These are phyloP conservation scores for Colletes gigas DNA, from an alignment of 1,140 invertebrate genomes.

Conservation along the genomic window DNA sequence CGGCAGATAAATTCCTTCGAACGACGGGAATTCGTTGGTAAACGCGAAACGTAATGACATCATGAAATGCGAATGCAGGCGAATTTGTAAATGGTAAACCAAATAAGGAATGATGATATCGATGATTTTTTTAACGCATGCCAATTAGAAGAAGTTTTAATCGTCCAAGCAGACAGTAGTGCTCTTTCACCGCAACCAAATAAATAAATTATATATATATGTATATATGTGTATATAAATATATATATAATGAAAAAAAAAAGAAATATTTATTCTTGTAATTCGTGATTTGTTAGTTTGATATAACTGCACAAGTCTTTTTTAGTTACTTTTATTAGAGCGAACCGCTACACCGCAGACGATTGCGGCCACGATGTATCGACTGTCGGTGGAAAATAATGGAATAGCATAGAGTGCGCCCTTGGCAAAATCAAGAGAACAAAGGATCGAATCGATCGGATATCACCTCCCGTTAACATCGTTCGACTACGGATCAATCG, in stretches of 20 bases:
- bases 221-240: conserved; percentile 4
- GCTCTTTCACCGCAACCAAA: conserved; percentile 81
- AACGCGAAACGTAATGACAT: conserved; percentile 62
- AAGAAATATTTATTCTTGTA: conserved; percentile 59
- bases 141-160: conserved; percentile 80
- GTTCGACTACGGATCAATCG: too few species aligned
- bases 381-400: conserved; percentile 68
- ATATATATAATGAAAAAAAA: conserved; percentile 21
- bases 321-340: conserved; percentile 66
- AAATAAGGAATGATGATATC: conserved; percentile 78
- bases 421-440: conserved; percentile 73
- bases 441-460: conserved; percentile 1
- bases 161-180: conserved; percentile 80
- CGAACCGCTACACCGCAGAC: conserved; percentile 65
- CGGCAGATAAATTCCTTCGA: conserved; percentile 33
- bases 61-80: conserved; percentile 75
- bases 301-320: conserved; percentile 81
- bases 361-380: conserved; percentile 63
- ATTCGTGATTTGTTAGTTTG: conserved; percentile 79
- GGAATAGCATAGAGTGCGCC: conserved; percentile 73
- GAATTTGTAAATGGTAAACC: conserved; percentile 71
- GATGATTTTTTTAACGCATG: conserved; percentile 80
- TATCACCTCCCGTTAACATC: too few species aligned
- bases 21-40: conserved; percentile 17
- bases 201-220: conserved; percentile 25